Evolutionary conservation across 2,113 vertebrate species (phyloP).

Genomic region (Labeo catla): DNA sequence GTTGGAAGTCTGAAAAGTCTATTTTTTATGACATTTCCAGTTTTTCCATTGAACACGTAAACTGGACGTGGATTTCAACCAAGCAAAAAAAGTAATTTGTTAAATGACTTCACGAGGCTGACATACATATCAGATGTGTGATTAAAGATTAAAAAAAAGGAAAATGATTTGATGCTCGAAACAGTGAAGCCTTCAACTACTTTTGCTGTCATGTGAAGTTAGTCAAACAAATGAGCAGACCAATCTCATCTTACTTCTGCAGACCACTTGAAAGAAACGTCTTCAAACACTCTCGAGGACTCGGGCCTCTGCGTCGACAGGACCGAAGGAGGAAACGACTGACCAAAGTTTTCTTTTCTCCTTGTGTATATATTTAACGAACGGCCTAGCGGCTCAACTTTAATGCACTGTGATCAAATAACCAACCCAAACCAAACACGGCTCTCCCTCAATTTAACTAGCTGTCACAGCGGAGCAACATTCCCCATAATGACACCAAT

Average conservation of each 20-base stretch:
- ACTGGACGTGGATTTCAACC: not conserved
- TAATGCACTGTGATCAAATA: conserved; percentile 8
- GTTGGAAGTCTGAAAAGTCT: too few species aligned
- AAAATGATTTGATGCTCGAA: not conserved
- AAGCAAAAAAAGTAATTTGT: not conserved
- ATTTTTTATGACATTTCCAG: too few species aligned
- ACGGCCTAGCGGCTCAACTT: not conserved
- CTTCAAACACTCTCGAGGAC: not conserved
- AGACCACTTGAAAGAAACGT: not conserved
- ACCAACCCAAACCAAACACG: conserved; percentile 43
- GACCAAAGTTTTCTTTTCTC: conserved; percentile 28
- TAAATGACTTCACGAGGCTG: not conserved
- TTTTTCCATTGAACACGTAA: too few species aligned
- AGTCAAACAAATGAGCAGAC: not conserved
- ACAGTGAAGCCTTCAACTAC: not conserved
- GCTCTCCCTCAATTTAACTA: conserved; percentile 20
- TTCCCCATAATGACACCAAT: conserved; percentile 44
- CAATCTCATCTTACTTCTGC: not conserved
- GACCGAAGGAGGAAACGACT: not conserved
- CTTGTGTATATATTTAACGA: conserved; percentile 15
- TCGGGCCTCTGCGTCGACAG: not conserved
- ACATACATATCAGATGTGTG: not conserved
- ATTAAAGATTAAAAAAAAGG: conserved; percentile 3
- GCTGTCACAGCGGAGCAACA: conserved; percentile 26
- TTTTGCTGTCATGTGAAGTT: conserved; percentile 2